These are phyloP conservation scores for Patella caerulea DNA, from an alignment of 2,888 invertebrate species.

Conservation along the genomic window DNA sequence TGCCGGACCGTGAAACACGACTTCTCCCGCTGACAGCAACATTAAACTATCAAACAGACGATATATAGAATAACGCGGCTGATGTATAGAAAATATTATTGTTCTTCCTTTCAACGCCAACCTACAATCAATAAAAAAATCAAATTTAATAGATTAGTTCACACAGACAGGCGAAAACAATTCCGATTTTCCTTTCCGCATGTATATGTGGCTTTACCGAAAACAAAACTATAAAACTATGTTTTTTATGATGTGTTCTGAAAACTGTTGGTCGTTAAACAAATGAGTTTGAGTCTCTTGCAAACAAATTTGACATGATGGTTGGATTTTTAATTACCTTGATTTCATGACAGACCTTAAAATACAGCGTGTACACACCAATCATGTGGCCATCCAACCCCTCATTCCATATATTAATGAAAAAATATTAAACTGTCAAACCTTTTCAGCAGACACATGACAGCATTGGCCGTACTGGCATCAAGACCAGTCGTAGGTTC, in stretches of 20 bases:
- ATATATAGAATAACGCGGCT: slow-evolving; percentile 71
- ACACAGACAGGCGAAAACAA: too few species aligned
- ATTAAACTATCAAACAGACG: slow-evolving; percentile 67
- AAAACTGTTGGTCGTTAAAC: too few species aligned
- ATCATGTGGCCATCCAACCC: not conserved
- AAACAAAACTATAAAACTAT: too few species aligned
- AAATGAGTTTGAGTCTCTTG: too few species aligned
- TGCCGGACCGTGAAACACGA: slow-evolving; percentile 67
- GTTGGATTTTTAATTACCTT: too few species aligned
- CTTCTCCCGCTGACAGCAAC: slow-evolving; percentile 64
- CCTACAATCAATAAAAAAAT: slow-evolving; percentile 42
- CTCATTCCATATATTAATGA: too few species aligned
- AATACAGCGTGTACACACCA: not conserved
- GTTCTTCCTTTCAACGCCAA: slow-evolving; percentile 66
- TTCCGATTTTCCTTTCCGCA: too few species aligned
- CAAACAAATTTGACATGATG: too few species aligned
- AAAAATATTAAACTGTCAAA: slow-evolving; percentile 30
- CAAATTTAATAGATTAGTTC: too few species aligned
- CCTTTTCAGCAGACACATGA: slow-evolving; percentile 68
- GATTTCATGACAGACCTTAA: too few species aligned
- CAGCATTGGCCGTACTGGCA: slow-evolving; percentile 70
- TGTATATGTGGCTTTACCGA: too few species aligned
- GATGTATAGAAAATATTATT: slow-evolving; percentile 71
- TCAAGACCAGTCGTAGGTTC: slow-evolving; percentile 72
- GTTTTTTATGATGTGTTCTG: too few species aligned